Conservation (phyloP, 2,113 vertebrate species). For the Bothrops jararaca region DNA sequence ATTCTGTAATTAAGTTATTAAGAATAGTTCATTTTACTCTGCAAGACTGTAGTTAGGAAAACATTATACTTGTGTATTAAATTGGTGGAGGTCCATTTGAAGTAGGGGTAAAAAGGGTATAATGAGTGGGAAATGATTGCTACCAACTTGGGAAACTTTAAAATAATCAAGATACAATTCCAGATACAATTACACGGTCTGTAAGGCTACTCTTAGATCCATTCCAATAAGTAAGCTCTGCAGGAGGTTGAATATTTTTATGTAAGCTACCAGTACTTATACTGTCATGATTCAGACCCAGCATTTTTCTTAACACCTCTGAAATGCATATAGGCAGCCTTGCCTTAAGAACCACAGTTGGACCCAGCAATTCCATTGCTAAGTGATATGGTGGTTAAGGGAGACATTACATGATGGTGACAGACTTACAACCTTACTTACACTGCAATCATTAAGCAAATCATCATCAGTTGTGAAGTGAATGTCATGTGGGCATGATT, state of each 20-base stretch:
- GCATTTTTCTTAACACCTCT: neutral
- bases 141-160: neutral
- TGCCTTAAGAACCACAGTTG: neutral
- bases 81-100: neutral
- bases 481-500: neutral
- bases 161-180: neutral
- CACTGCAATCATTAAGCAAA: neutral
- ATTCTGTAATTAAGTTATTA: neutral
- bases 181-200: neutral
- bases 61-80: neutral
- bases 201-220: neutral
- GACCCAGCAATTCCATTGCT: neutral
- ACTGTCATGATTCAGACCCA: neutral
- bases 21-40: neutral
- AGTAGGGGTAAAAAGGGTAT: neutral
- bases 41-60: neutral
- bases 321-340: neutral
- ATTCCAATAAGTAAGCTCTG: neutral
- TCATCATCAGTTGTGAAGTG: neutral
- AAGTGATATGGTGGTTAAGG: neutral
- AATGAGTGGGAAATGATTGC: neutral
- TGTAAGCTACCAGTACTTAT: neutral
- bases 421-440: neutral
- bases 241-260: neutral
- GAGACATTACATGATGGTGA: neutral